These are phyloP conservation scores for Orientallactaga sibirica DNA, from an alignment of 2,797 vertebrate genomes.

Conservation along the genomic window DNA sequence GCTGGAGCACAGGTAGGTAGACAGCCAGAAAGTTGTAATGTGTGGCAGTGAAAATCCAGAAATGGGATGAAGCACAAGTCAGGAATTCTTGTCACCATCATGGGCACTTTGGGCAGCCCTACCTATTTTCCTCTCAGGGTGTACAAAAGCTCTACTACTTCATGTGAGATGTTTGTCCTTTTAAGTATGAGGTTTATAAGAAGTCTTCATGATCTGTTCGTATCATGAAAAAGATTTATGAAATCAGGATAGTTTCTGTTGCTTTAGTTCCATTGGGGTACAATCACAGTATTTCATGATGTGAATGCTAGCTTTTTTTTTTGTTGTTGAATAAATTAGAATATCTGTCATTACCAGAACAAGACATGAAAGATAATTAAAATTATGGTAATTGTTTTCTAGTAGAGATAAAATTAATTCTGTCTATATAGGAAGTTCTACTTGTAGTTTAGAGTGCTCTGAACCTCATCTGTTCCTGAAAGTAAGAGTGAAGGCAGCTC, in stretches of 20 bases:
- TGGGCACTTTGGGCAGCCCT: neutral
- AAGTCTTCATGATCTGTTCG: neutral
- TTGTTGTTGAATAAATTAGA: slow-evolving; percentile 9
- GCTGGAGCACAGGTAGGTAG: neutral
- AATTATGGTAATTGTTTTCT: slow-evolving; percentile 2
- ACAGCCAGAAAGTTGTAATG: neutral
- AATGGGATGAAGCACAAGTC: neutral
- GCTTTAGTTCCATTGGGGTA: neutral
- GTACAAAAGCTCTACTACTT: neutral
- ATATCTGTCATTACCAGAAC: neutral
- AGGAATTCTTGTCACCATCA: neutral
- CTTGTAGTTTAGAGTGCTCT: slow-evolving; percentile 27
- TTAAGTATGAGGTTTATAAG: neutral
- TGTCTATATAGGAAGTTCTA: neutral
- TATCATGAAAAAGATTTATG: neutral
- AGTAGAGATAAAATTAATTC: slow-evolving; percentile 10
- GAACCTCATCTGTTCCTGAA: neutral
- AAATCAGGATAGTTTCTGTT: slow-evolving; percentile 24
- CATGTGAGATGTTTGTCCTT: neutral
- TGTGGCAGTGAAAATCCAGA: neutral
- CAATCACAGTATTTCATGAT: neutral
- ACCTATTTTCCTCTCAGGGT: neutral
- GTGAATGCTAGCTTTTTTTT: neutral
- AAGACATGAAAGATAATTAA: neutral
- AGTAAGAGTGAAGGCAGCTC: neutral